A percentile compares a stretch with the other conserved stretches of the same genome.
phyloP scores from a whole-genome alignment of 2,113 vertebrate species.

The Nicator chloris region DNA sequence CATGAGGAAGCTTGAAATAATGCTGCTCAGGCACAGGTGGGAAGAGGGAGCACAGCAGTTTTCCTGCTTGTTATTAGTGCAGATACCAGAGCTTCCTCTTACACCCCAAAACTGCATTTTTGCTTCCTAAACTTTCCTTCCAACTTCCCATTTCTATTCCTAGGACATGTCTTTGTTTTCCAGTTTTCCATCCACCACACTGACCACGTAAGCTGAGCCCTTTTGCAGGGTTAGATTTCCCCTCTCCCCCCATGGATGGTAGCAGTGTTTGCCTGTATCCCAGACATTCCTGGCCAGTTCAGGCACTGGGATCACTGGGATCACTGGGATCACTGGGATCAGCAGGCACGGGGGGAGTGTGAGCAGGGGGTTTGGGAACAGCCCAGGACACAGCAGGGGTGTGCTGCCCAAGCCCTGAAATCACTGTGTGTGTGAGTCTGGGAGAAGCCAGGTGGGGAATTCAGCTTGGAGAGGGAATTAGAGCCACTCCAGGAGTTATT shows the following conservation, averaged over 20 bases:
- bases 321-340: neutral
- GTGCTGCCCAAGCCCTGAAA: neutral
- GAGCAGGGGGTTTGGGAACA: neutral
- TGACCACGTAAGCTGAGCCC: rapidly evolving
- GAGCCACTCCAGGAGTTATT: neutral
- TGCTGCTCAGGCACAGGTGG: conserved; percentile 41
- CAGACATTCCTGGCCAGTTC: neutral
- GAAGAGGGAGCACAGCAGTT: neutral
- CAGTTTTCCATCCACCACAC: rapidly evolving
- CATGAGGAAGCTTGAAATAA: conserved; percentile 34
- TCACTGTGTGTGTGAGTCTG: rapidly evolving
- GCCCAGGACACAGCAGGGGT: neutral
- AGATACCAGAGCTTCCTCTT: neutral
- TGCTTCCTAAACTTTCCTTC: neutral
- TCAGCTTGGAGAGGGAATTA: neutral
- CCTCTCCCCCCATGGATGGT: neutral
- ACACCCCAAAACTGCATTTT: neutral
- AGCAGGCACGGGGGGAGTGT: neutral
- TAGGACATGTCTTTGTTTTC: neutral
- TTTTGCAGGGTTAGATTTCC: neutral
- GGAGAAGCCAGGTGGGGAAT: neutral
- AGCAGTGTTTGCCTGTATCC: neutral
- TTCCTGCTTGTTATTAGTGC: neutral
- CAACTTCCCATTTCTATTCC: neutral
- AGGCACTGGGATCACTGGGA: neutral